phyloP scores from a whole-genome alignment of 2,888 invertebrate genomes.

The Nomada goodeniana region DNA sequence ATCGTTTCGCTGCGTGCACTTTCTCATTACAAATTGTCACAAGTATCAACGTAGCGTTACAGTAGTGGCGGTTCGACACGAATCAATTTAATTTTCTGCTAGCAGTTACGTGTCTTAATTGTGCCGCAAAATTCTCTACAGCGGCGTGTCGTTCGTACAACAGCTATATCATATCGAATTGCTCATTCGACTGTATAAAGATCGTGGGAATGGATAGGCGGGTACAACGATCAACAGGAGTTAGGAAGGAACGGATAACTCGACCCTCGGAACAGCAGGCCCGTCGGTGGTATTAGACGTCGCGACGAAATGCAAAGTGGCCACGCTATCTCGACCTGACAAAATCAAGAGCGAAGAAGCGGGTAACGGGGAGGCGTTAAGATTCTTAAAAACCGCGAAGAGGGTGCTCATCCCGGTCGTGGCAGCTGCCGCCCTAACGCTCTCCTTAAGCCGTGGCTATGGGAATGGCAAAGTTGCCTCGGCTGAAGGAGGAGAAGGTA shows the following conservation, averaged over 20 bases:
- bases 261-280: not conserved
- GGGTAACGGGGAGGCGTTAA: conserved; percentile 73
- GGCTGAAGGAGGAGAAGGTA: conserved; percentile 63
- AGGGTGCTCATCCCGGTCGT: conserved; percentile 61
- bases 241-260: conserved; percentile 36
- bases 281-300: conserved; percentile 68
- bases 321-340: conserved; percentile 70
- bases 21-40: conserved; percentile 47
- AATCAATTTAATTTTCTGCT: not conserved
- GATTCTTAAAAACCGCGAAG: conserved; percentile 78
- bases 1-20: not conserved
- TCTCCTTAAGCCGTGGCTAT: conserved; percentile 70
- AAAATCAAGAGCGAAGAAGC: conserved; percentile 48
- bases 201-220: conserved; percentile 40
- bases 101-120: too few species aligned
- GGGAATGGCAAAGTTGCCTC: conserved; percentile 56
- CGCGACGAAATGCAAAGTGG: conserved; percentile 78
- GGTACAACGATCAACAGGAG: conserved; percentile 37
- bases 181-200: not conserved
- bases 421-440: conserved; percentile 66
- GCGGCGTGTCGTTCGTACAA: too few species aligned
- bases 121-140: too few species aligned
- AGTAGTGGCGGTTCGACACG: not conserved
- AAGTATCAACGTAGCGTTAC: not conserved
- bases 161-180: not conserved